Evolutionary conservation across 2,113 vertebrate genomes (phyloP).

Genomic region (Apteryx mantelli): DNA sequence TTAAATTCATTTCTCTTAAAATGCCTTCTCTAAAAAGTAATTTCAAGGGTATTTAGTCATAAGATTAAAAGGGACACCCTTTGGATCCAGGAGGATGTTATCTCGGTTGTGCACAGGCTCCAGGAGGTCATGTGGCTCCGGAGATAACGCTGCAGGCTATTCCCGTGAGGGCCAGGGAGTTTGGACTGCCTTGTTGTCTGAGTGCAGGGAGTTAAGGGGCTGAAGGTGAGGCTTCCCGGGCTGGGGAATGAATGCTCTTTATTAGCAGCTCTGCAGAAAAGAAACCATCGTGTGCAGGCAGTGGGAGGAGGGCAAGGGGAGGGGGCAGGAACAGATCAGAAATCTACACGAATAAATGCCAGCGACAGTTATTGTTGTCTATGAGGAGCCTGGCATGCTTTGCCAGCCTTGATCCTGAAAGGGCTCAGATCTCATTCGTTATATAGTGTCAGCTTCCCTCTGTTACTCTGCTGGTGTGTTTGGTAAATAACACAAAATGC

Average conservation of each 20-base stretch:
- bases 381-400: not conserved
- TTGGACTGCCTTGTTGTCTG: not conserved
- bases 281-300: fast-evolving
- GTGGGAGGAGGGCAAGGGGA: not conserved
- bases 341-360: not conserved
- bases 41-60: not conserved
- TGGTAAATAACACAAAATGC: not conserved
- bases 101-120: slow-evolving; percentile 51
- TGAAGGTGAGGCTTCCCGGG: not conserved
- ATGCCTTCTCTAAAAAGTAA: not conserved
- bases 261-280: not conserved
- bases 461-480: not conserved
- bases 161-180: not conserved
- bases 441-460: not conserved
- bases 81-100: slow-evolving; percentile 40
- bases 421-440: fast-evolving
- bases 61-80: slow-evolving; percentile 13
- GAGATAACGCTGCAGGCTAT: slow-evolving; percentile 54
- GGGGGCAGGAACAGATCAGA: not conserved
- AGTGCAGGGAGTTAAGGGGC: not conserved
- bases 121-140: slow-evolving; percentile 22
- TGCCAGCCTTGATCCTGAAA: not conserved
- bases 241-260: not conserved
- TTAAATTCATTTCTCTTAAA: slow-evolving; percentile 39
- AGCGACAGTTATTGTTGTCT: not conserved